Evolutionary conservation across 2,888 invertebrate species (phyloP).

Genomic region (Dryomyza anilis): DNA sequence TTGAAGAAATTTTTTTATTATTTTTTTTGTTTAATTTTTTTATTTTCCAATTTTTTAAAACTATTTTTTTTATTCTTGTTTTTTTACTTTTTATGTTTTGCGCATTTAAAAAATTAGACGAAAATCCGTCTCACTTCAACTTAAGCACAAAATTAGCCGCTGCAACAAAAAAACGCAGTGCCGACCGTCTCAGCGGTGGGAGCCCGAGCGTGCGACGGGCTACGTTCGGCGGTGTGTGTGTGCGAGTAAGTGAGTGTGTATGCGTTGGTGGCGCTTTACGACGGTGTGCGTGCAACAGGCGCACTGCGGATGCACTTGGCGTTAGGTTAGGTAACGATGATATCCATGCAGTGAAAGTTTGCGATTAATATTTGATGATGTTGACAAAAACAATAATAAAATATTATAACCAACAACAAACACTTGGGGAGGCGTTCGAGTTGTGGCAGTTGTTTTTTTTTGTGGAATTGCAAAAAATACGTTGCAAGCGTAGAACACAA

Average conservation of each 20-base stretch:
- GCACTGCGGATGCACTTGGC: conserved; percentile 18
- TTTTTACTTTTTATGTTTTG: not conserved
- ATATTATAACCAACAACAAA: too few relatives aligned
- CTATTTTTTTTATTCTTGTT: too few relatives aligned
- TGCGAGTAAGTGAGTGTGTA: too few relatives aligned
- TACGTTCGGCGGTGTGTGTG: not conserved
- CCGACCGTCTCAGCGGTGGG: not conserved
- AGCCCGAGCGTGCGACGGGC: not conserved
- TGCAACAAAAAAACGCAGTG: not conserved
- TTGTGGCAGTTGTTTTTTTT: too few relatives aligned
- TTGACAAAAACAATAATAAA: too few relatives aligned
- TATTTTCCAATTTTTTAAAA: too few relatives aligned
- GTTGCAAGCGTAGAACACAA: too few relatives aligned
- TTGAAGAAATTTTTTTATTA: too few relatives aligned
- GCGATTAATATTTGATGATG: too few relatives aligned
- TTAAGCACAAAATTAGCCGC: not conserved
- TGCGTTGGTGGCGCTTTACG: not conserved
- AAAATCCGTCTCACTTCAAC: conserved; percentile 5
- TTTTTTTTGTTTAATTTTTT: too few relatives aligned
- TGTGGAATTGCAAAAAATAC: too few relatives aligned
- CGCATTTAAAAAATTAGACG: not conserved
- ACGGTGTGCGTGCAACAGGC: not conserved
- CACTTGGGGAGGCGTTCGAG: too few relatives aligned
- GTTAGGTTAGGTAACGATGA: not conserved
- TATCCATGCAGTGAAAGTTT: conserved; percentile 11